Percentiles rank a stretch among this genome's conserved stretches.
phyloP scores from a whole-genome alignment of 2,888 invertebrate genomes.

The Vannuccia rotundouncinata region DNA sequence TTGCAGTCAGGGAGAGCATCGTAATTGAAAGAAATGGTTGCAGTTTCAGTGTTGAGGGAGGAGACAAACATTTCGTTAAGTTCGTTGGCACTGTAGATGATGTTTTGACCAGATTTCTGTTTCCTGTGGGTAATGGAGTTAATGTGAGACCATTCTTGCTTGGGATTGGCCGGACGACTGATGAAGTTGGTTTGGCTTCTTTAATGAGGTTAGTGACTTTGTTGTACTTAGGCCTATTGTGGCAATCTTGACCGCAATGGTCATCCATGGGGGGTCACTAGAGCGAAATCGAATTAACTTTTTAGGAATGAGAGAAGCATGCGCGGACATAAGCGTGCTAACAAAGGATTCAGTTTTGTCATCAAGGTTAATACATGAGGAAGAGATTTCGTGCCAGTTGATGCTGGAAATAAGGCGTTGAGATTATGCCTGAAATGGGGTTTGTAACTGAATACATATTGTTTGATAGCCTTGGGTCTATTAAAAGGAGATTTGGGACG shows the following conservation, averaged over 20 bases:
- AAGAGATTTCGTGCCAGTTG: background rate
- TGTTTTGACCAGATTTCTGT: background rate
- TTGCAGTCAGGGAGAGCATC: background rate
- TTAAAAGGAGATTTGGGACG: background rate
- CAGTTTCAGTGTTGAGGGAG: background rate
- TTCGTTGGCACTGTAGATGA: background rate
- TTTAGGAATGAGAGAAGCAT: background rate
- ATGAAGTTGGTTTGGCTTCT: too few species aligned
- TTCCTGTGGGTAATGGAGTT: background rate
- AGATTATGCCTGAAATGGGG: background rate
- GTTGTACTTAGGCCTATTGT: background rate
- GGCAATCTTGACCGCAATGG: background rate
- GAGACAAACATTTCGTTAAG: background rate
- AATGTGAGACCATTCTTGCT: background rate
- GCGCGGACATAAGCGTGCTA: background rate
- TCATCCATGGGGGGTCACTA: background rate
- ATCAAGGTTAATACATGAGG: background rate
- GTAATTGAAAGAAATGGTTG: background rate
- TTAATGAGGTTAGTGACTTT: background rate
- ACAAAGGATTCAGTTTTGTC: background rate
- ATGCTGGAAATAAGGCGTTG: background rate
- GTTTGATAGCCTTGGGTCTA: background rate
- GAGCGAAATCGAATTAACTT: background rate
- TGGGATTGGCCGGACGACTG: too few species aligned
- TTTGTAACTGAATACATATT: background rate